Base-by-base conservation (phyloP, 1,140 invertebrate genomes). In the Pygmarrhopalites habei region DNA sequence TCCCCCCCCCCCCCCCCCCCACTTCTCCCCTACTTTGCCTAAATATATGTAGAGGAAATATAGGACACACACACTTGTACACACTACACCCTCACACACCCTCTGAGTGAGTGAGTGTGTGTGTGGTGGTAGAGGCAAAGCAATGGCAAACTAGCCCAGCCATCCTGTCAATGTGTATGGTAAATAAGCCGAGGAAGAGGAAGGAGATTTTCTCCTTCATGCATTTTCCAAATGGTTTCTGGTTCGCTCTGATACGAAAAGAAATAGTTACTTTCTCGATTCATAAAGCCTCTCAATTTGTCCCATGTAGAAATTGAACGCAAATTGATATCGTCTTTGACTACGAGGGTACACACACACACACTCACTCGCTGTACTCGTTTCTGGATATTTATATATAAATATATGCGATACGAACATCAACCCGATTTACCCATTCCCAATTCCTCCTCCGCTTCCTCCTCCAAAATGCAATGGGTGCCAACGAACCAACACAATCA, bases 221-320 rank as follows among this genome's bases (percentile, higher is more conserved):
- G 46, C 43, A 63, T 63, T 63, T 63, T 56, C 61, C 46, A 57
- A 60, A 58, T 56, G 55, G 55, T 58, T 49, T 57, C 61, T 63
- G 61, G 28, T 41, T 32, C 49, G 14, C 15, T 63, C 25, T 58
- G 61, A 63, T 63, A 63, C 29, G 61, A 57, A 57, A 63, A 63
- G 52, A 62, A 63, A 63, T 63, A 63, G 61, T 63, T 63, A 57
- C 44, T 51, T 63, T 63, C 61, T 62, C 61, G 29, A 58, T 58
- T 63, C 61, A 63, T 63, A 63, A 63, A 63, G 53, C 61, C 53
- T 63, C 61, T 58, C 53, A 63, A 63, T 63, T 63, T 58, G 53
- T 58, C 56, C 41, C 39, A 44, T 32, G 43, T 17, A 58, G 53
- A 58, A 63, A 63, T 63, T 63, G 61, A 63, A 63, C 23, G 53